These are phyloP conservation scores for Pteropus rufus DNA, from an alignment of 2,797 vertebrate species.

Conservation along the genomic window DNA sequence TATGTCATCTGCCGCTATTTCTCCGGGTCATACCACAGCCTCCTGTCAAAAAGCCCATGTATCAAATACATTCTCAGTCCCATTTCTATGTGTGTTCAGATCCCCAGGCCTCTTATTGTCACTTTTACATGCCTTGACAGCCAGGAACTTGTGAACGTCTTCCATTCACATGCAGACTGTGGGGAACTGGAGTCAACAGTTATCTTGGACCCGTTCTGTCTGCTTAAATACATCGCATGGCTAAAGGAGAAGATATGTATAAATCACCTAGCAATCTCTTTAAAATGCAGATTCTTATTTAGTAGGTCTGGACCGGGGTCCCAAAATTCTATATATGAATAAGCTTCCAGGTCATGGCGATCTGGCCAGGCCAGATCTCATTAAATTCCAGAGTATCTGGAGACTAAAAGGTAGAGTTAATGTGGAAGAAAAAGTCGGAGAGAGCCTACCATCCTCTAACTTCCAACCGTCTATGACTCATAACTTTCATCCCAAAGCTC, in stretches of 20 bases:
- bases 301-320: not conserved
- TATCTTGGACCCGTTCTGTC: not conserved
- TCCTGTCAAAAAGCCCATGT: not conserved
- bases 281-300: not conserved
- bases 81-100: not conserved
- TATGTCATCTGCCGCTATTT: not conserved
- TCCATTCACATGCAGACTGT: not conserved
- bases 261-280: not conserved
- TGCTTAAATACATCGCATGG: not conserved
- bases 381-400: not conserved
- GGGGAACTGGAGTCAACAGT: not conserved
- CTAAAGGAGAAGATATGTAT: not conserved
- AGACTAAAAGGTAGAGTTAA: not conserved
- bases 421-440: not conserved
- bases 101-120: not conserved
- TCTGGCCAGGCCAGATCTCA: not conserved
- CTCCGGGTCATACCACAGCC: not conserved
- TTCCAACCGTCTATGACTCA: not conserved
- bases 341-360: not conserved
- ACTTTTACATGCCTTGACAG: not conserved
- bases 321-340: not conserved
- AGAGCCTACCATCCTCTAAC: not conserved
- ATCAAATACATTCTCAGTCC: not conserved
- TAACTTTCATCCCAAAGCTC: not conserved
- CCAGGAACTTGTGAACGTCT: not conserved